Conservation (phyloP, 2,113 vertebrate genomes). For the Forbesichthys papilliferus region DNA sequence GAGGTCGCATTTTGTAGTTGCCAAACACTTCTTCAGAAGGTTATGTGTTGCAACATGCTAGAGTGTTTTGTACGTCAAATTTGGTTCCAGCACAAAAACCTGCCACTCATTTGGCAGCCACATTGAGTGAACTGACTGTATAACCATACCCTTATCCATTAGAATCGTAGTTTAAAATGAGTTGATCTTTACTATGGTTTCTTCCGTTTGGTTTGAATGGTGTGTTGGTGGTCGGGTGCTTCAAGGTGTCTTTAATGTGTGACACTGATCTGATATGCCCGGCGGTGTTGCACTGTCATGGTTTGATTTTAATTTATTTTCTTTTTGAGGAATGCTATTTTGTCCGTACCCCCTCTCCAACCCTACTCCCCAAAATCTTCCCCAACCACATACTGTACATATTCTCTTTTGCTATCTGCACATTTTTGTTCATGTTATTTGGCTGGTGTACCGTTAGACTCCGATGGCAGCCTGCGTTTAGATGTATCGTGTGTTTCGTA, state of each 20-base stretch:
- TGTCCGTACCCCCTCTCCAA: constrained; percentile 56
- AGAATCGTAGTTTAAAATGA: not conserved
- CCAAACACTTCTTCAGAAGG: constrained; percentile 1
- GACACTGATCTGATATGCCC: constrained; percentile 69
- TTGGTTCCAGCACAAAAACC: constrained; percentile 2
- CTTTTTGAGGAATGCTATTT: constrained; percentile 71
- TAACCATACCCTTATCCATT: too few relatives aligned
- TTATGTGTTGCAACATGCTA: not conserved
- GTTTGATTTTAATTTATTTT: constrained; percentile 34
- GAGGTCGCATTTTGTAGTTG: constrained; percentile 1
- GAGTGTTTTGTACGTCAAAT: too few relatives aligned
- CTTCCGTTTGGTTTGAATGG: constrained; percentile 57
- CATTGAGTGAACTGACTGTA: not conserved
- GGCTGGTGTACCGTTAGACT: constrained; percentile 56
- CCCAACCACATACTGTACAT: constrained; percentile 10
- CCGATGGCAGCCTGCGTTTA: constrained; percentile 47
- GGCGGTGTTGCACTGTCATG: constrained; percentile 65
- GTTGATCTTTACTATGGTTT: constrained; percentile 31
- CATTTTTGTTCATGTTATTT: constrained; percentile 46
- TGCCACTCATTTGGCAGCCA: not conserved
- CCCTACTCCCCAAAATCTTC: constrained; percentile 51
- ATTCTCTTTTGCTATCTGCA: constrained; percentile 23
- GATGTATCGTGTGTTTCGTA: constrained; percentile 40
- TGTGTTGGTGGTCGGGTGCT: constrained; percentile 65
- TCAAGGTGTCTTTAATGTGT: constrained; percentile 57